phyloP scores from a whole-genome alignment of 2,113 vertebrate species.

The Gadus chalcogrammus region DNA sequence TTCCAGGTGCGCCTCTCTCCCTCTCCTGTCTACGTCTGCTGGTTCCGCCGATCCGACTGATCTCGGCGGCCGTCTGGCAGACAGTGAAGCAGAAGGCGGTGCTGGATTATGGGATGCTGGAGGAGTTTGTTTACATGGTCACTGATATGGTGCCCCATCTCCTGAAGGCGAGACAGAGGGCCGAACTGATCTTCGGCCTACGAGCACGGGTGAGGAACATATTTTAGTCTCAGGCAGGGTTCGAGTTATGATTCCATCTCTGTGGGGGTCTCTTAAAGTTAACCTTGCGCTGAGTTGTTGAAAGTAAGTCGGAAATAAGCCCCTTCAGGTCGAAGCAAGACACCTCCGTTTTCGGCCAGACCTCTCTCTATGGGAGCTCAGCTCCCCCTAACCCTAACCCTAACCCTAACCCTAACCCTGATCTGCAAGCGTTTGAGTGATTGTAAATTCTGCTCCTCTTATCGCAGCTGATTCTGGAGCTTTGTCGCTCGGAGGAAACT shows the following conservation, averaged over 20 bases:
- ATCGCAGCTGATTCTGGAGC: constrained; percentile 67
- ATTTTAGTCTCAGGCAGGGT: not conserved
- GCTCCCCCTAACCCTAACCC: too few relatives aligned
- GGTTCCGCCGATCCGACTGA: constrained; percentile 62
- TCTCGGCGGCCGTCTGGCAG: constrained; percentile 74
- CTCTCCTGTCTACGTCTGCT: not conserved
- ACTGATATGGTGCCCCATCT: constrained; percentile 71
- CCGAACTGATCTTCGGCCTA: constrained; percentile 75
- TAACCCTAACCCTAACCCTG: too few relatives aligned
- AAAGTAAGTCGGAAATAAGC: too few relatives aligned
- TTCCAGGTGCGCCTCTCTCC: constrained; percentile 41
- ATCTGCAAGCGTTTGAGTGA: too few relatives aligned
- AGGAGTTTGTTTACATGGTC: constrained; percentile 73
- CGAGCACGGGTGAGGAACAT: constrained; percentile 71
- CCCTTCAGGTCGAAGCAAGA: too few relatives aligned
- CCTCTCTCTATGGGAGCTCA: too few relatives aligned
- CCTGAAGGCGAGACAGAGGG: constrained; percentile 72
- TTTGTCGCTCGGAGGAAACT: constrained; percentile 62
- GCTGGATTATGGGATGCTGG: constrained; percentile 70
- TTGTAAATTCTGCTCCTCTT: not conserved
- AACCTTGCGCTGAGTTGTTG: too few relatives aligned
- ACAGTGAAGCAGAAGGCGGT: constrained; percentile 62
- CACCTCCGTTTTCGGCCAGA: too few relatives aligned
- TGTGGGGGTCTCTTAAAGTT: too few relatives aligned
- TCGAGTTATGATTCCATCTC: too few relatives aligned